phyloP scores from a whole-genome alignment of 2,797 vertebrate species.

The Parambassis ranga region DNA sequence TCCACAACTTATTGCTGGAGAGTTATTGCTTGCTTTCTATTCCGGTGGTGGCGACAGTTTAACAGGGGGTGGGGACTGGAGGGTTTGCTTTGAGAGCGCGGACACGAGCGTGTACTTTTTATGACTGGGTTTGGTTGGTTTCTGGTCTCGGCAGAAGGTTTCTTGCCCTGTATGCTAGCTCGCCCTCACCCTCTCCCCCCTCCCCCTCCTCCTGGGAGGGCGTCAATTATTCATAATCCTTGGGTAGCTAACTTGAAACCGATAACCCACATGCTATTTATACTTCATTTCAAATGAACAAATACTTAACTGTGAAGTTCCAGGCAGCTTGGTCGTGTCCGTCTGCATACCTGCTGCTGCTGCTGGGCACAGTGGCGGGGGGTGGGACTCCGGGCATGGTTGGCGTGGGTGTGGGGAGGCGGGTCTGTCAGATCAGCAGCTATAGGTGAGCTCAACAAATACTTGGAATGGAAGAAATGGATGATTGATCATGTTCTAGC shows the following conservation, averaged over 20 bases:
- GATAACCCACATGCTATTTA: conserved; percentile 82
- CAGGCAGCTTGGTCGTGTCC: conserved; percentile 50
- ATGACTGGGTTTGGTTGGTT: not conserved
- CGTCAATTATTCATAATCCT: conserved; percentile 78
- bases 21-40: conserved; percentile 28
- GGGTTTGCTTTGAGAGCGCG: not conserved
- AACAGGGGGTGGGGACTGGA: not conserved
- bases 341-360: conserved; percentile 50
- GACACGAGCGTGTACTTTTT: not conserved
- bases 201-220: conserved; percentile 43
- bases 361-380: conserved; percentile 19
- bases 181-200: conserved; percentile 23
- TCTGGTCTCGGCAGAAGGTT: conserved; percentile 15
- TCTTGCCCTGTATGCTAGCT: conserved; percentile 20
- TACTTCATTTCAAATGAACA: conserved; percentile 78
- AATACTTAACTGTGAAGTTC: conserved; percentile 71
- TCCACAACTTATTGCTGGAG: conserved; percentile 41
- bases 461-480: too few relatives aligned
- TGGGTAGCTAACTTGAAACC: conserved; percentile 76
- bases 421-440: conserved; percentile 14
- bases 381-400: not conserved
- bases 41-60: conserved; percentile 2
- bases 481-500: too few relatives aligned
- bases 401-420: not conserved
- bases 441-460: not conserved